Conservation (phyloP, 2,797 vertebrate species). For the Lophotriccus pileatus region DNA sequence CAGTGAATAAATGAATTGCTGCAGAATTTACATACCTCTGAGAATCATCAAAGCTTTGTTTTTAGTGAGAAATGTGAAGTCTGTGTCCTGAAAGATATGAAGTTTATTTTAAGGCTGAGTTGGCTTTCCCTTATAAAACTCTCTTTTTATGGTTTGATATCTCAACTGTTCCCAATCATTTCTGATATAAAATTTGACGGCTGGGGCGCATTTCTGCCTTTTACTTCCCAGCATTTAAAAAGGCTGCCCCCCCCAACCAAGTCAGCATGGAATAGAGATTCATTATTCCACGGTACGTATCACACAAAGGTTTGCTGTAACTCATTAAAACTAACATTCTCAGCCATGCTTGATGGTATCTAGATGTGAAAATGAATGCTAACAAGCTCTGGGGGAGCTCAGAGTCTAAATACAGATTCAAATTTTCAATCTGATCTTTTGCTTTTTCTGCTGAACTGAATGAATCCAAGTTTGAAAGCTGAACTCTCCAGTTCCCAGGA, state of each 20-base stretch:
- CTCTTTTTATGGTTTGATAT: constrained; percentile 2
- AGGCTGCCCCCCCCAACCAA: not conserved
- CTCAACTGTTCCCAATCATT: not conserved
- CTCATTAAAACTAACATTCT: constrained; percentile 9
- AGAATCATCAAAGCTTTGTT: constrained; percentile 54
- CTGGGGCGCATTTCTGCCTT: not conserved
- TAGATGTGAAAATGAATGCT: not conserved
- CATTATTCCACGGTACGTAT: not conserved
- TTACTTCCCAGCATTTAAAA: not conserved
- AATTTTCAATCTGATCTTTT: not conserved
- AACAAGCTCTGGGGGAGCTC: not conserved
- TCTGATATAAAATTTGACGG: not conserved
- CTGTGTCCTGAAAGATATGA: constrained; percentile 30
- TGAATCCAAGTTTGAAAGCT: not conserved
- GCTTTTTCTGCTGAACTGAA: not conserved
- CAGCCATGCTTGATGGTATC: not conserved
- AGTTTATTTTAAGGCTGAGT: constrained; percentile 49
- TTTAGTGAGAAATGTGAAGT: constrained; percentile 53
- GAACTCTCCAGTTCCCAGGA: not conserved
- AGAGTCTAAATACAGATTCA: not conserved
- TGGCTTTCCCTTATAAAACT: constrained; percentile 6
- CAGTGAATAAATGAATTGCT: constrained; percentile 47
- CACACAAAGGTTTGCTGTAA: not conserved
- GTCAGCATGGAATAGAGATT: not conserved
- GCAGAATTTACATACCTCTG: constrained; percentile 46